phyloP scores from a whole-genome alignment of 2,888 invertebrate species.

The Erebia palarica region DNA sequence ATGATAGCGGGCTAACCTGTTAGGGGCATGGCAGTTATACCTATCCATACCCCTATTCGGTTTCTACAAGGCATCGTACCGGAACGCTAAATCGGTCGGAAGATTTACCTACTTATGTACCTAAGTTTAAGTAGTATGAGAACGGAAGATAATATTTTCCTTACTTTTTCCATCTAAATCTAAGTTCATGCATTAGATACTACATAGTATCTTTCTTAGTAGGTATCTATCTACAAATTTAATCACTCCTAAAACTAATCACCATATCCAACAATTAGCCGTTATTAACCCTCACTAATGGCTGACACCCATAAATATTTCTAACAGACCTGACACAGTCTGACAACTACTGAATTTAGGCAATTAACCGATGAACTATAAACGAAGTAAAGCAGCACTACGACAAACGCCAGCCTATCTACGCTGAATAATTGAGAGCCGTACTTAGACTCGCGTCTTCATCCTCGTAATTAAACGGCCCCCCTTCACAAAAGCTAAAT shows the following conservation, averaged over 20 bases:
- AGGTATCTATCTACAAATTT: not conserved
- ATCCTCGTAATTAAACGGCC: conserved; percentile 76
- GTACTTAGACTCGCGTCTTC: conserved; percentile 80
- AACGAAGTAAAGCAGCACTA: conserved; percentile 75
- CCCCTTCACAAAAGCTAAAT: conserved; percentile 64
- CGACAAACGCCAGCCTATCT: conserved; percentile 78
- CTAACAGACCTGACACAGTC: conserved; percentile 44
- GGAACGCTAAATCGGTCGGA: no score
- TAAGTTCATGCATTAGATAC: conserved; percentile 46
- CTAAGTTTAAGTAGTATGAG: no score
- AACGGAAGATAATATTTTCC: no score
- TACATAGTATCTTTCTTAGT: not conserved
- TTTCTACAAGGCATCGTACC: no score
- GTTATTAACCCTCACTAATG: conserved; percentile 8
- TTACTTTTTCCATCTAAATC: no score
- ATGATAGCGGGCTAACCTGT: no score
- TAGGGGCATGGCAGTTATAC: no score
- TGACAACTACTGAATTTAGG: conserved; percentile 39
- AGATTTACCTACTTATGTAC: no score
- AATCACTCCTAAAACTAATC: not conserved
- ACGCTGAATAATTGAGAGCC: conserved; percentile 77
- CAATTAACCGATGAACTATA: conserved; percentile 73
- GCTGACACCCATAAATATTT: conserved; percentile 43
- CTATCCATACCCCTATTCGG: no score
- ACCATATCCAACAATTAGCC: conserved; percentile 9